Percentiles rank a stretch among this genome's conserved stretches.
phyloP scores from a whole-genome alignment of 2,113 vertebrate genomes.

The Circaetus gallicus region DNA sequence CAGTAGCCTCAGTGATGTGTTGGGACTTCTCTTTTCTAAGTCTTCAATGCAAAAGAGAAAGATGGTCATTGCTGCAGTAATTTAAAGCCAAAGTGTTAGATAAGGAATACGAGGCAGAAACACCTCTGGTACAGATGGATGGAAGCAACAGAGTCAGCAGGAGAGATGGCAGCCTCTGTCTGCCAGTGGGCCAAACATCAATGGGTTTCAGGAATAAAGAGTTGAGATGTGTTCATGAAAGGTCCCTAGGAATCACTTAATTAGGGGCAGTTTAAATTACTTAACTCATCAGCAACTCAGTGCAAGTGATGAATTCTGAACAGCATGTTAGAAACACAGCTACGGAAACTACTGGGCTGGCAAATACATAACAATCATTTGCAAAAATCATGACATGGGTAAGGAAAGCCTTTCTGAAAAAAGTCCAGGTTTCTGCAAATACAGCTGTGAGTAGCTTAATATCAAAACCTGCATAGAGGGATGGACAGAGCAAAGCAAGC shows the following conservation, averaged over 20 bases:
- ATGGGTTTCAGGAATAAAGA: background rate
- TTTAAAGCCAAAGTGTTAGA: background rate
- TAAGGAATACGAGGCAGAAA: background rate
- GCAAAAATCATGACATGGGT: background rate
- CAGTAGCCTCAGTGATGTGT: background rate
- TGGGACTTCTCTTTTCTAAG: background rate
- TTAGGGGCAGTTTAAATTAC: background rate
- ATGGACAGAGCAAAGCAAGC: background rate
- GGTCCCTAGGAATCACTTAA: background rate
- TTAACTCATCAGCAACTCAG: background rate
- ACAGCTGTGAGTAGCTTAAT: background rate
- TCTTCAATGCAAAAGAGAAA: background rate
- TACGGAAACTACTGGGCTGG: background rate
- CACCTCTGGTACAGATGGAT: background rate
- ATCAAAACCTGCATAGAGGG: background rate
- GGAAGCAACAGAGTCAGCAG: background rate
- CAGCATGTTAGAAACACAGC: background rate
- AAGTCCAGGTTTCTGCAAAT: background rate
- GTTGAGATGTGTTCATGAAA: background rate
- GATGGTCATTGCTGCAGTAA: background rate
- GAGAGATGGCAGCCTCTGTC: background rate
- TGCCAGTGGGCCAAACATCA: background rate
- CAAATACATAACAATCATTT: background rate
- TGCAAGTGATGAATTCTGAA: background rate
- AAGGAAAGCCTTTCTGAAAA: background rate